Percentiles rank a stretch among this genome's conserved stretches.
These are phyloP conservation scores for Helicoverpa zea DNA, from an alignment of 1,140 invertebrate species.

Conservation along the genomic window DNA sequence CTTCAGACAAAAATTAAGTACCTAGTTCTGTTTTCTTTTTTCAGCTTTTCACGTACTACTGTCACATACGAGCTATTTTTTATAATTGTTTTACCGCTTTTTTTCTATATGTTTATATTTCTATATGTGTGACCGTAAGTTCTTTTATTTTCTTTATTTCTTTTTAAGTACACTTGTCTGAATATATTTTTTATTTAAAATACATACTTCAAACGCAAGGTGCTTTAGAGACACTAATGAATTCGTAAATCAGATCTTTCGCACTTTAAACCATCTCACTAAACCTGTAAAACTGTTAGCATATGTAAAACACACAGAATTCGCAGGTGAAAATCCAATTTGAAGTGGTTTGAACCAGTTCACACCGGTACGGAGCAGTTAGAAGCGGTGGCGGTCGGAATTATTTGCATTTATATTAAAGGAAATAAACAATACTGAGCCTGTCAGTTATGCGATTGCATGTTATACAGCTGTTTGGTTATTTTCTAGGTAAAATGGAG, in stretches of 20 bases:
- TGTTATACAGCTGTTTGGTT: not conserved
- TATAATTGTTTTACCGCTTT: no score
- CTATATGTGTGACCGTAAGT: no score
- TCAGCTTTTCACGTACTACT: no score
- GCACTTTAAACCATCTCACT: not conserved
- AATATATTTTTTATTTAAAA: no score
- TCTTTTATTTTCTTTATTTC: no score
- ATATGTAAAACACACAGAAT: slow-evolving; percentile 22
- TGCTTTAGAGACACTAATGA: not conserved
- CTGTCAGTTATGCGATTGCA: slow-evolving; percentile 14
- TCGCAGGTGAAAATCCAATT: slow-evolving; percentile 38
- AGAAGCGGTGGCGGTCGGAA: slow-evolving; percentile 17
- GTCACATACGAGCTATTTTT: no score
- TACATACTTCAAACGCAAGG: not conserved
- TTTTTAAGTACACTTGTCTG: no score
- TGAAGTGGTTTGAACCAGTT: slow-evolving; percentile 35
- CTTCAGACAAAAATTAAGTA: no score
- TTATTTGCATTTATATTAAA: slow-evolving; percentile 46
- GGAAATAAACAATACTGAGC: slow-evolving; percentile 5
- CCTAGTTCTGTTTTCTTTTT: no score
- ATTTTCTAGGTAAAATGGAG: not conserved
- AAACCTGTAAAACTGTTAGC: slow-evolving; percentile 8
- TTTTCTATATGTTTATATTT: no score
- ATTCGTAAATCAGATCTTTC: not conserved
- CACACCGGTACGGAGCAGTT: not conserved